Evolutionary conservation across 2,113 vertebrate genomes (phyloP).

Genomic region (Thalassarche chlororhynchos): DNA sequence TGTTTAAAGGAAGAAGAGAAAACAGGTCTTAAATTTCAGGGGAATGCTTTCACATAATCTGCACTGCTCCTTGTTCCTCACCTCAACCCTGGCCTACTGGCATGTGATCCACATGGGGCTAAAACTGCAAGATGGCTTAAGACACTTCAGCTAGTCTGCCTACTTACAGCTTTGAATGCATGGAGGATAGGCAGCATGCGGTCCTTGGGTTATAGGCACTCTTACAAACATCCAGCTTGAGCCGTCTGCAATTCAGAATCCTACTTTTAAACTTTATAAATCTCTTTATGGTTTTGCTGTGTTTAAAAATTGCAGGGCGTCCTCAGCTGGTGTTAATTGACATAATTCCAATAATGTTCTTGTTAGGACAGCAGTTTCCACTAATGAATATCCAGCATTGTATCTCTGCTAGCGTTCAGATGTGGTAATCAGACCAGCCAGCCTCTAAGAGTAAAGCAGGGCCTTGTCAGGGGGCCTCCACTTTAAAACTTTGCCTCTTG

Average conservation of each 20-base stretch:
- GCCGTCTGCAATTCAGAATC: neutral
- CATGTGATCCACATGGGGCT: accelerated
- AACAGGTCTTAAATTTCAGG: neutral
- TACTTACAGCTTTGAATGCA: accelerated
- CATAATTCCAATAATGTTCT: neutral
- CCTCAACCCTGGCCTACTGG: neutral
- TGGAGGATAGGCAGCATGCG: accelerated
- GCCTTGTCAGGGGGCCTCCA: slow-evolving; percentile 46
- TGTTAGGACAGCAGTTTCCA: neutral
- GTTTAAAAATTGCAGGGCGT: neutral
- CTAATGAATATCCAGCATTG: slow-evolving; percentile 19
- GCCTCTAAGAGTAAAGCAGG: slow-evolving; percentile 19
- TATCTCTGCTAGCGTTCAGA: slow-evolving; percentile 24
- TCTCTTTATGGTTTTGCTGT: neutral
- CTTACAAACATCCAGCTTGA: neutral
- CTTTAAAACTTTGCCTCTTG: slow-evolving; percentile 61
- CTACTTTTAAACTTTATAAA: neutral
- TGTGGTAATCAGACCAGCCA: slow-evolving; percentile 35
- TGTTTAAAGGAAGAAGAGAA: neutral
- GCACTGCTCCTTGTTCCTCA: neutral
- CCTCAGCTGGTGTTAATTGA: slow-evolving; percentile 27
- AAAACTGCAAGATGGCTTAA: too few species aligned
- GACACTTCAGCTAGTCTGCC: too few species aligned
- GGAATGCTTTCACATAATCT: neutral
- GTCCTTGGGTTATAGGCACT: neutral